phyloP scores from a whole-genome alignment of 2,888 invertebrate genomes.

The Drosophila colorata region DNA sequence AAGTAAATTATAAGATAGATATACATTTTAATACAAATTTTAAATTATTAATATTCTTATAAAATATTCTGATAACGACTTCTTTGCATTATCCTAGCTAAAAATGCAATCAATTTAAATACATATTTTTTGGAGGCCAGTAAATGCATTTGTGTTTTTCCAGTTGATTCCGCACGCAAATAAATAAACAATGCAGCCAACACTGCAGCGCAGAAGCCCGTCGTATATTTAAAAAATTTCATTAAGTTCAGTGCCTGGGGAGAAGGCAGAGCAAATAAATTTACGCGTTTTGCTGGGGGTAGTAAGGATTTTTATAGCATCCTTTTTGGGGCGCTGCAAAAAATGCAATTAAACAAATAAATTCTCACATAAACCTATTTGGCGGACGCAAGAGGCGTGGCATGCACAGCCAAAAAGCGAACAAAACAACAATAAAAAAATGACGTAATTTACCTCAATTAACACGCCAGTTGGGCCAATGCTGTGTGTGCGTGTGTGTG shows the following conservation, averaged over 20 bases:
- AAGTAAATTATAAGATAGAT: too few species aligned
- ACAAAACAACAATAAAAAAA: conserved; percentile 48
- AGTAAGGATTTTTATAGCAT: conserved; percentile 65
- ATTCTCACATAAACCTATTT: conserved; percentile 71
- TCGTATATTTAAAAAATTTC: conserved; percentile 58
- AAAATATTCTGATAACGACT: too few species aligned
- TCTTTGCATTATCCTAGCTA: too few species aligned
- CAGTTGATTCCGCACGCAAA: conserved; percentile 1
- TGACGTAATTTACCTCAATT: conserved; percentile 80
- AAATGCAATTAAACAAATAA: conserved; percentile 81
- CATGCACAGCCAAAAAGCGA: background rate
- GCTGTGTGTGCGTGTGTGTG: conserved; percentile 11
- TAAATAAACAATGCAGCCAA: conserved; percentile 32
- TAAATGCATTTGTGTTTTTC: background rate
- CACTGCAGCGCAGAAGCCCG: background rate
- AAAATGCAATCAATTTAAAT: too few species aligned
- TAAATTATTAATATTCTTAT: too few species aligned
- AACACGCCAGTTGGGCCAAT: conserved; percentile 67
- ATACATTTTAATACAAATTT: too few species aligned
- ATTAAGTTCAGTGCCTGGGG: conserved; percentile 41
- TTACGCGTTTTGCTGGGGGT: conserved; percentile 57
- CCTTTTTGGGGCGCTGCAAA: conserved; percentile 39
- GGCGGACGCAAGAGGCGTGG: conserved; percentile 7
- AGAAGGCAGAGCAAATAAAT: conserved; percentile 53
- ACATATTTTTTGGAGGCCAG: background rate